Percentiles rank a stretch among this genome's conserved stretches.
Evolutionary conservation across 1,140 invertebrate species (phyloP).

Genomic region (Brachionus manjavacas): DNA sequence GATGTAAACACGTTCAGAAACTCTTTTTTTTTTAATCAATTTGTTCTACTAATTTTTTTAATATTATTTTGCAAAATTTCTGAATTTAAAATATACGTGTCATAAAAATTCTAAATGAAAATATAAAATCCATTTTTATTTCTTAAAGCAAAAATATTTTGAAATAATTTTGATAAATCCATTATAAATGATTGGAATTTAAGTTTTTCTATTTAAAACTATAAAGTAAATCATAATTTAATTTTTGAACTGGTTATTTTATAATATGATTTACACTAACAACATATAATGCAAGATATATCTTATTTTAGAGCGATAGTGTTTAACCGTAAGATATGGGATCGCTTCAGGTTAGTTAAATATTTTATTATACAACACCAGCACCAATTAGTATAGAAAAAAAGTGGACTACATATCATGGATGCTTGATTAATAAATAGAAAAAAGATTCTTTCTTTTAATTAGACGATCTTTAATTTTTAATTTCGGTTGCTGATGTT

Average conservation of each 20-base stretch:
- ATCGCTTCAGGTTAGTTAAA: conserved; percentile 13
- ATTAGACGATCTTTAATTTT: neutral
- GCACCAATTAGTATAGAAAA: neutral
- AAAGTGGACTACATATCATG: neutral
- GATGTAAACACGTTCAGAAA: too few species aligned
- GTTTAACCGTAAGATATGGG: neutral
- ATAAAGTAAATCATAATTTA: conserved; percentile 7
- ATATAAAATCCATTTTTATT: neutral
- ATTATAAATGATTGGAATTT: neutral
- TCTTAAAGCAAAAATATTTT: conserved; percentile 10
- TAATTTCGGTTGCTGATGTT: neutral
- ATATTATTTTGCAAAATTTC: conserved; percentile 3
- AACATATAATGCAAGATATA: conserved; percentile 16
- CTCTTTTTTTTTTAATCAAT: too few species aligned
- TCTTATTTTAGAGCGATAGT: conserved; percentile 33
- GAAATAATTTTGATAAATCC: neutral
- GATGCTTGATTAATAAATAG: too few species aligned
- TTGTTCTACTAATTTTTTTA: neutral
- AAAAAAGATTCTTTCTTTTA: neutral
- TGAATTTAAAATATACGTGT: neutral
- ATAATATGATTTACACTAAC: neutral
- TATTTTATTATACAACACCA: neutral
- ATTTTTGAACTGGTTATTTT: conserved; percentile 2
- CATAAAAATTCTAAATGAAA: neutral
- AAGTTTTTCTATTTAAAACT: neutral